These are phyloP conservation scores for Coregonus sp. DNA, from an alignment of 2,797 vertebrate species.

Conservation along the genomic window DNA sequence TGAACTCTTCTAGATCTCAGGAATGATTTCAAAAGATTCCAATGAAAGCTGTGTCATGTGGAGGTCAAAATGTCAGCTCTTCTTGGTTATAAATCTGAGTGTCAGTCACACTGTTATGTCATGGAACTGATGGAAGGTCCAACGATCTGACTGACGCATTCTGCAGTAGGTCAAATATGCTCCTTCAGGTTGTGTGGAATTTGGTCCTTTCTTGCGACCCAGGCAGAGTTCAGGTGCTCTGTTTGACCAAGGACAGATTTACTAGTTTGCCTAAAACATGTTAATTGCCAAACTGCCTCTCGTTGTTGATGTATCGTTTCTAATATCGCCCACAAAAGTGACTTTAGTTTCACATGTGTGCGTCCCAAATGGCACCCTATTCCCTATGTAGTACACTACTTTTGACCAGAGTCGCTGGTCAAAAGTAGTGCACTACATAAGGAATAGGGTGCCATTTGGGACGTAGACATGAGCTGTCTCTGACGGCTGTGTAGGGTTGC, in stretches of 20 bases:
- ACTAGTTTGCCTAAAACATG: conserved; percentile 66
- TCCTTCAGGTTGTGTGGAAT: conserved; percentile 65
- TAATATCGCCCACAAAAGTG: conserved; percentile 42
- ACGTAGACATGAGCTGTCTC: neutral
- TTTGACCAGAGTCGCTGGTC: neutral
- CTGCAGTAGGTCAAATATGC: conserved; percentile 35
- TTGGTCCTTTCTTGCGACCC: conserved; percentile 57
- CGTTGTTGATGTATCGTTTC: conserved; percentile 55
- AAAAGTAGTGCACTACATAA: neutral
- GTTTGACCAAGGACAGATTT: conserved; percentile 66
- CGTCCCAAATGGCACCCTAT: neutral
- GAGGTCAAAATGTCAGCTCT: neutral
- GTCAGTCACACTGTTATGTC: conserved; percentile 39
- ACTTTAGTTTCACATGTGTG: neutral
- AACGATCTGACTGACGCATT: conserved; percentile 33
- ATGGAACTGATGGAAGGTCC: conserved; percentile 26
- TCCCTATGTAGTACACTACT: neutral
- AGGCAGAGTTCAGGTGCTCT: conserved; percentile 47
- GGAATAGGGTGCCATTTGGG: neutral
- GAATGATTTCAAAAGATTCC: neutral
- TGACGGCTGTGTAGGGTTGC: neutral
- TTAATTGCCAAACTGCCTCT: conserved; percentile 68
- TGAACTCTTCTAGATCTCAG: neutral
- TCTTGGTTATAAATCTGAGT: neutral
- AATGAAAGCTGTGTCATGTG: neutral